Evolutionary conservation across 1,140 invertebrate species (phyloP).

Genomic region (Periplaneta americana): DNA sequence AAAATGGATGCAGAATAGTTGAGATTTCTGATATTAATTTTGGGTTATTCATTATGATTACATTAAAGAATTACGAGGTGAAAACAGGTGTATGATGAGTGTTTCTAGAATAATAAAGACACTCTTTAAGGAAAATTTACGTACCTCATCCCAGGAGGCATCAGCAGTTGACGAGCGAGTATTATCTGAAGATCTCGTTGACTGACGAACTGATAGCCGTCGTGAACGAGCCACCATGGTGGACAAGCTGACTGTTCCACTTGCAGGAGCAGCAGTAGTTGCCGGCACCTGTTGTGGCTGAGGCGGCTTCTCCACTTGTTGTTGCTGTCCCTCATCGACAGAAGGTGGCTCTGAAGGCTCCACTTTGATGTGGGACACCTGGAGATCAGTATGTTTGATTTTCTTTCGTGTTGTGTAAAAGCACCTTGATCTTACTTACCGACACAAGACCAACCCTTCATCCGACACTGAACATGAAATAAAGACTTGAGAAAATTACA

Average conservation of each 20-base stretch:
- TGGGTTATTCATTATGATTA: too few species aligned
- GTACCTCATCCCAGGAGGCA: conserved; percentile 71
- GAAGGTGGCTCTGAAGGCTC: conserved; percentile 35
- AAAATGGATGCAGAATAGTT: too few species aligned
- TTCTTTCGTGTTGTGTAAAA: neutral
- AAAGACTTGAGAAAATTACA: neutral
- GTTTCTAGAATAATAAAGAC: too few species aligned
- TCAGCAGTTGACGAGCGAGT: conserved; percentile 34
- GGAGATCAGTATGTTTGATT: neutral
- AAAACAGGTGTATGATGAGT: too few species aligned
- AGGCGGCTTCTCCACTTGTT: conserved; percentile 17
- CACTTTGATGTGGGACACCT: conserved; percentile 37
- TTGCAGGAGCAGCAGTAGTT: conserved; percentile 11
- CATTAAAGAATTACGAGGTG: too few species aligned
- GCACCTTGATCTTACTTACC: neutral
- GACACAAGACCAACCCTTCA: too few species aligned
- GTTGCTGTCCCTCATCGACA: neutral
- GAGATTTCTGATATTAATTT: too few species aligned
- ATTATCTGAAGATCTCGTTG: neutral
- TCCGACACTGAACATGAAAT: neutral
- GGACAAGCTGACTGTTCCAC: neutral
- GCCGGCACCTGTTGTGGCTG: neutral
- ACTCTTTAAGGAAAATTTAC: conserved; percentile 22
- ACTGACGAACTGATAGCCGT: neutral
- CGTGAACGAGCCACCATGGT: neutral